Percentiles rank a stretch among this genome's conserved stretches.
Evolutionary conservation across 2,888 invertebrate species (phyloP).

Genomic region (Nephrotoma appendiculata): DNA sequence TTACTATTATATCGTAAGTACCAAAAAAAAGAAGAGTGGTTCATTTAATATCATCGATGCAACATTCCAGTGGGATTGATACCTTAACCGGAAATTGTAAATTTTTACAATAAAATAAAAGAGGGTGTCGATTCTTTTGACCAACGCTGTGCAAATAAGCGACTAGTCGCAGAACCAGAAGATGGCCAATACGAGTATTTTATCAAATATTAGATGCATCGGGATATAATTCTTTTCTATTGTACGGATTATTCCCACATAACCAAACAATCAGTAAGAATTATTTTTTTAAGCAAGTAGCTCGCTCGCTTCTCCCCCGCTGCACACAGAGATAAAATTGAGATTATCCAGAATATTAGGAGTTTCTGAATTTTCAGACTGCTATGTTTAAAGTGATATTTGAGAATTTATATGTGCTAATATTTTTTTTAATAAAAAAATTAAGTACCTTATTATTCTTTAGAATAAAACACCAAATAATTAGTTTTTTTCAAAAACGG

Average conservation of each 20-base stretch:
- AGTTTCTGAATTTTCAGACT: no score
- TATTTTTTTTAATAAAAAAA: no score
- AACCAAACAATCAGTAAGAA: no score
- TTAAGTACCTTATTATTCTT: no score
- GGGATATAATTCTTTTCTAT: neutral
- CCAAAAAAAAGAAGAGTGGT: neutral
- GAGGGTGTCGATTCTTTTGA: neutral
- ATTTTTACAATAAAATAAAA: neutral
- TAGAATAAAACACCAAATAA: no score
- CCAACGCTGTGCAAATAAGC: neutral
- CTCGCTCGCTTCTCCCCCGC: neutral
- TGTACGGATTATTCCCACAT: no score
- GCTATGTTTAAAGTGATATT: no score
- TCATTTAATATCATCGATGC: neutral
- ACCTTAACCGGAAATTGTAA: neutral
- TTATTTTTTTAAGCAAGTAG: no score
- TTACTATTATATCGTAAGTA: neutral
- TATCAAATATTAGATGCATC: neutral
- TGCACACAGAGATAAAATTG: neutral
- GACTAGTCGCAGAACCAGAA: neutral
- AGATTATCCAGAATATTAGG: neutral
- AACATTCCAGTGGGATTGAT: neutral
- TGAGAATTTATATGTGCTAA: no score
- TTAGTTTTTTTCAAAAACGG: no score
- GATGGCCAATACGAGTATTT: neutral